Conservation (phyloP, 2,113 vertebrate genomes). For the Caloenas nicobarica region DNA sequence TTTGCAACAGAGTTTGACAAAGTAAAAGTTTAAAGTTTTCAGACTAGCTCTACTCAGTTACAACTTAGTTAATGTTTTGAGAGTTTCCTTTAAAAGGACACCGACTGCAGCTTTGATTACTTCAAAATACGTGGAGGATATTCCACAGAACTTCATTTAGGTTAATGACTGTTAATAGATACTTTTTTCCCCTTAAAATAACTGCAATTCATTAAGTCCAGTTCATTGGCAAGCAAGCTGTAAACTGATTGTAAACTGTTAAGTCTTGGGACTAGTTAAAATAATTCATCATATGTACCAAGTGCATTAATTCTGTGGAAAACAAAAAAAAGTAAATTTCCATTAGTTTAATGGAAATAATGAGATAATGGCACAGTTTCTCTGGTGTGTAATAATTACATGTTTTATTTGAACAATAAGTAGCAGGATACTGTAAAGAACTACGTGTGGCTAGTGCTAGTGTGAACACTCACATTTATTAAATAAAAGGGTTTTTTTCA, state of each 20-base stretch:
- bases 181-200: background rate
- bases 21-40: no score
- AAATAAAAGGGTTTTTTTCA: background rate
- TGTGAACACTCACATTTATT: background rate
- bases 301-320: background rate
- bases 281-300: background rate
- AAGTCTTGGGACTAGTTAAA: background rate
- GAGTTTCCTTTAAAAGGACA: no score
- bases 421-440: background rate
- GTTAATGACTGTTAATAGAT: background rate
- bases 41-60: no score
- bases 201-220: background rate
- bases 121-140: no score
- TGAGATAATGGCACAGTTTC: background rate
- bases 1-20: no score
- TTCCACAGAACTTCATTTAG: background rate
- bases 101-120: no score
- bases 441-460: background rate
- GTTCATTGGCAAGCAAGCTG: background rate
- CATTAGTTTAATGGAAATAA: slow-evolving; percentile 39
- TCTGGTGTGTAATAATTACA: background rate
- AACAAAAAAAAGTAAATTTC: slow-evolving; percentile 10
- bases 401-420: slow-evolving; percentile 9
- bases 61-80: no score
- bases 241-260: background rate